Conservation (phyloP, 2,797 vertebrate genomes). For the Acomys russatus region DNA sequence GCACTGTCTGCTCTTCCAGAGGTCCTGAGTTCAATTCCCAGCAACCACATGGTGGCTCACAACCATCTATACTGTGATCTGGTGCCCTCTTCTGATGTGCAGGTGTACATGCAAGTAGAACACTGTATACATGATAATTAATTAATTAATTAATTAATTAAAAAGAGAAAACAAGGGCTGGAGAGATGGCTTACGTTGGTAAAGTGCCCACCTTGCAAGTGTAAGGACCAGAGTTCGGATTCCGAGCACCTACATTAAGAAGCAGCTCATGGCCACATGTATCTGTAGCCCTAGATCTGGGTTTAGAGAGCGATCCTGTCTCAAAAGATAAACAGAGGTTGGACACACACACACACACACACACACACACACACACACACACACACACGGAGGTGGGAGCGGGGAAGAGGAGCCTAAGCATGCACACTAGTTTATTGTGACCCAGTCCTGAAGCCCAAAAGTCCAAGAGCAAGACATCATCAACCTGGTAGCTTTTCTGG, state of each 20-base stretch:
- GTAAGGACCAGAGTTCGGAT: background rate
- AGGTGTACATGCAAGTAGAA: too few relatives aligned
- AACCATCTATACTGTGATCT: too few relatives aligned
- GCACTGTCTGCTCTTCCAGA: too few relatives aligned
- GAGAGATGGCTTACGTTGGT: background rate
- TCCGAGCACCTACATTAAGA: background rate
- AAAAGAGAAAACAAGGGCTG: background rate
- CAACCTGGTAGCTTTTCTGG: background rate
- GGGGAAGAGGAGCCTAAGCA: background rate
- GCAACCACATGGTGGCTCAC: too few relatives aligned
- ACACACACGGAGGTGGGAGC: too few relatives aligned
- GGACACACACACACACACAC: background rate
- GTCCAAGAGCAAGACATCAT: background rate
- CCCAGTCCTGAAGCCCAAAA: background rate
- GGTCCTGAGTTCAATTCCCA: too few relatives aligned
- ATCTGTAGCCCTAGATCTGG: background rate
- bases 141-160: too few relatives aligned
- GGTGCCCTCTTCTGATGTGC: too few relatives aligned
- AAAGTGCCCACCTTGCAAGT: background rate
- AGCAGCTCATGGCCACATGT: background rate
- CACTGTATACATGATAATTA: too few relatives aligned
- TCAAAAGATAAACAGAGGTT: background rate
- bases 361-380: background rate
- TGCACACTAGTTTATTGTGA: background rate
- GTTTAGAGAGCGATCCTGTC: background rate